Conservation (phyloP, 2,888 invertebrate genomes). For the Platerodrilus igneus region DNA sequence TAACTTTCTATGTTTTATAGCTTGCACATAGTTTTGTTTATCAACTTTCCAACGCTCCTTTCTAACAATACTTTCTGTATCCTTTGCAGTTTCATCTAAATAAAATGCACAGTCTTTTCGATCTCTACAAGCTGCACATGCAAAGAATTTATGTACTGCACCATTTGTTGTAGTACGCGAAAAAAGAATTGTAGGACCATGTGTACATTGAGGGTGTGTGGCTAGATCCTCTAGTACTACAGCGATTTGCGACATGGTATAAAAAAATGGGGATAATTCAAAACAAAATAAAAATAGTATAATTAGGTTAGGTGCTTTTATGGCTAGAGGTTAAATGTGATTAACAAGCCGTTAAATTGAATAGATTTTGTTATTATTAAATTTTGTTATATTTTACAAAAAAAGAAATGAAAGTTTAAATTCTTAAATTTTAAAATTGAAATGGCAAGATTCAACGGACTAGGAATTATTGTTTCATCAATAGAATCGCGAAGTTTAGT, state of each 20-base stretch:
- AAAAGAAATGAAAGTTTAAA: too few species aligned
- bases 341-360: too few species aligned
- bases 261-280: too few species aligned
- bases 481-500: too few species aligned
- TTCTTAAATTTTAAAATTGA: too few species aligned
- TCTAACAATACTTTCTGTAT: slow-evolving; percentile 45
- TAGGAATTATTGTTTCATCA: too few species aligned
- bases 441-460: too few species aligned
- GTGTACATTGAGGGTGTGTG: slow-evolving; percentile 66
- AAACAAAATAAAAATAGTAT: too few species aligned
- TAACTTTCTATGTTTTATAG: slow-evolving; percentile 52
- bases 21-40: slow-evolving; percentile 46
- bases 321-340: too few species aligned
- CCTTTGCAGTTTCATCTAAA: slow-evolving; percentile 51
- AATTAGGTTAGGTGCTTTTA: too few species aligned
- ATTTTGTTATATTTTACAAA: too few species aligned
- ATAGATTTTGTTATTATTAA: too few species aligned
- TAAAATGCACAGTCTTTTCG: slow-evolving; percentile 72
- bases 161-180: slow-evolving; percentile 43
- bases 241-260: slow-evolving; percentile 45
- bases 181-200: slow-evolving; percentile 75
- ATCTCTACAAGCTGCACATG: slow-evolving; percentile 80
- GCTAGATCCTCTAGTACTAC: slow-evolving; percentile 55
- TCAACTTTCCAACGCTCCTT: slow-evolving; percentile 52
- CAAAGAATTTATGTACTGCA: slow-evolving; percentile 60